A percentile compares a stretch with the other conserved stretches of the same genome.
phyloP scores from a whole-genome alignment of 2,113 vertebrate species.

The Pelecanus crispus region DNA sequence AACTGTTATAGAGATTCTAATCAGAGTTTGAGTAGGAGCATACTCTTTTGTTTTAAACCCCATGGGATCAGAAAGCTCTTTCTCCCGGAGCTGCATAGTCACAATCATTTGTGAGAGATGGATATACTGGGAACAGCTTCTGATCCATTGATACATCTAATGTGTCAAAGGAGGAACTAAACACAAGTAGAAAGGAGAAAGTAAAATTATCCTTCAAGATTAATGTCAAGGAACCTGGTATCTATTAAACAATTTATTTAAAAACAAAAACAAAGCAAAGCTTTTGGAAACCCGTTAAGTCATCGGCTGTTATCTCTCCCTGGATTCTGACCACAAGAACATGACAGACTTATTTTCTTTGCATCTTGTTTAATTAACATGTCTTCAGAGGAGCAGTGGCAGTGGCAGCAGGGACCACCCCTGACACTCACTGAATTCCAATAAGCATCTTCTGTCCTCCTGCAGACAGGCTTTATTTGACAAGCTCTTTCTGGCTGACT shows the following conservation, averaged over 20 bases:
- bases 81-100: neutral
- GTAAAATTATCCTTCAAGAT: neutral
- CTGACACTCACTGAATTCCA: neutral
- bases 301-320: neutral
- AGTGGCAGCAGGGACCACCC: neutral
- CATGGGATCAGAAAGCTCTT: neutral
- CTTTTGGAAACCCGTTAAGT: neutral
- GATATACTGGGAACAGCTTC: neutral
- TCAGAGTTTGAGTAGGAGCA: neutral
- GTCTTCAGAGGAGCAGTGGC: neutral
- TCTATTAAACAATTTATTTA: neutral
- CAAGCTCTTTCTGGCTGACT: neutral
- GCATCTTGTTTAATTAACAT: slow-evolving; percentile 1
- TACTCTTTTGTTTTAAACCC: neutral
- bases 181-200: neutral
- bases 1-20: neutral
- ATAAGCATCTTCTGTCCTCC: neutral
- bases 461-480: slow-evolving; percentile 19
- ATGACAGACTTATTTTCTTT: neutral
- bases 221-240: neutral
- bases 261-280: neutral
- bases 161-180: neutral
- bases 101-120: neutral
- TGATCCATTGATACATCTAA: neutral
- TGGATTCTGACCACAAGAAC: neutral